Conservation (phyloP, 2,797 vertebrate genomes). For the Melanotaenia boesemani region DNA sequence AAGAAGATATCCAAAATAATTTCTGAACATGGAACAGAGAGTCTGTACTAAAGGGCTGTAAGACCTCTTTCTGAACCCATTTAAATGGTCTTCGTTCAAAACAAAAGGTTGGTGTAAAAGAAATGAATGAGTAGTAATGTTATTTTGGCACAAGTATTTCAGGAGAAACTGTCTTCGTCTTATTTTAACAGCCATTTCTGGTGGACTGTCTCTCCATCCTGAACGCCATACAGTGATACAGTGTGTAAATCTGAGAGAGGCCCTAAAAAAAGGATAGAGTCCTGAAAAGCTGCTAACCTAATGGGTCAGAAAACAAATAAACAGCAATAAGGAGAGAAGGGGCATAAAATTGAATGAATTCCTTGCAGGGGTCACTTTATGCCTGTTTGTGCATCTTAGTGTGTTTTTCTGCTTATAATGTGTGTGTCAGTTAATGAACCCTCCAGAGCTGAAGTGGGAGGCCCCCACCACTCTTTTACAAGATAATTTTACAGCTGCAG, state of each 20-base stretch:
- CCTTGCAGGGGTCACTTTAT: slow-evolving; percentile 65
- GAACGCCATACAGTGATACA: not conserved
- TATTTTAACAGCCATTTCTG: slow-evolving; percentile 25
- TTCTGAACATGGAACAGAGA: too few species aligned
- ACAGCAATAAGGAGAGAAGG: slow-evolving; percentile 60
- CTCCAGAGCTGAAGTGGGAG: slow-evolving; percentile 36
- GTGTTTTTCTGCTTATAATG: not conserved
- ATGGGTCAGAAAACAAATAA: slow-evolving; percentile 79
- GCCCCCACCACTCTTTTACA: slow-evolving; percentile 49
- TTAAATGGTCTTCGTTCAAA: not conserved
- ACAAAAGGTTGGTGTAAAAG: not conserved
- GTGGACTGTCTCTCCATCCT: not conserved
- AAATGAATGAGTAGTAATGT: not conserved
- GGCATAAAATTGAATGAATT: slow-evolving; percentile 76
- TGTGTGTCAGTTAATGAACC: slow-evolving; percentile 66
- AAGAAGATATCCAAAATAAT: too few species aligned
- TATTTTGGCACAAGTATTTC: not conserved
- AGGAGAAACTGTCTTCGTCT: slow-evolving; percentile 12
- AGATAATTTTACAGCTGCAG: slow-evolving; percentile 67
- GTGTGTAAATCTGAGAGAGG: slow-evolving; percentile 24
- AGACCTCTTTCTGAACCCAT: not conserved
- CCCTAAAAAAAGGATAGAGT: slow-evolving; percentile 51
- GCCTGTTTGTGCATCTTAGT: slow-evolving; percentile 16
- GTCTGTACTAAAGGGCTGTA: not conserved
- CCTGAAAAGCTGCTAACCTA: slow-evolving; percentile 59